Evolutionary conservation across 2,113 vertebrate species (phyloP), one percentile per base, ranked within the genome.

Genomic region (Ascaphus truei): DNA sequence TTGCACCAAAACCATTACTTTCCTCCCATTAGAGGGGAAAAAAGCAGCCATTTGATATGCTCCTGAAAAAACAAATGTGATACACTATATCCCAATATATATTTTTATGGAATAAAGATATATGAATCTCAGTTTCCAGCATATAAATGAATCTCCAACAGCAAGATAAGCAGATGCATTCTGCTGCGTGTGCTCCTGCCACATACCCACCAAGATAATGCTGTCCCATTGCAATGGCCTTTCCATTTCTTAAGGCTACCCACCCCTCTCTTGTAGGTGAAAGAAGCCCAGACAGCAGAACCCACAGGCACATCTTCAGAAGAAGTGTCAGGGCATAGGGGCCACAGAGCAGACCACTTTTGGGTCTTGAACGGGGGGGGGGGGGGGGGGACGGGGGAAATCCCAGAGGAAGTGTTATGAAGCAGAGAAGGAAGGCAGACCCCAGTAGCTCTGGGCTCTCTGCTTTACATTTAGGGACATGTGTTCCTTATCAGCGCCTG

Each of bases 401-500:
- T 3, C 43, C 9, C 43, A 16, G 34, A 41, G 57, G 45, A 71
- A 52, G 25, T 61, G 57, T 50, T 43, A 68, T 25, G 22, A 7
- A 29, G 43, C 55, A 59, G 23, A 27, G 65, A 68, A 59, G 25
- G 29, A 50, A 68, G 39, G 53, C 56, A 60, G 56, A 52, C 31
- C 16, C n/a, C 34, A 23, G n/a, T 31, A 61, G 45, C 55, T 39
- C 33, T 41, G 56, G 57, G 26, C 56, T 71, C 25, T 41, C 16
- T 41, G 16, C 31, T 39, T 10, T 34, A 61, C 52, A 60, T 69
- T 60, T 58, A 34, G 18, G 16, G 43, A 60, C 66, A 71, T 61
- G 45, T 71, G 67, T 39, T 61, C 52, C 31, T 61, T 71, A 71
- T 71, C 33, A 61, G 33, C 9, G 30, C 16, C 18, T 41, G 45